A percentile compares a stretch with the other conserved stretches of the same genome.
phyloP scores from a whole-genome alignment of 2,113 vertebrate species.

The Recurvirostra avosetta region DNA sequence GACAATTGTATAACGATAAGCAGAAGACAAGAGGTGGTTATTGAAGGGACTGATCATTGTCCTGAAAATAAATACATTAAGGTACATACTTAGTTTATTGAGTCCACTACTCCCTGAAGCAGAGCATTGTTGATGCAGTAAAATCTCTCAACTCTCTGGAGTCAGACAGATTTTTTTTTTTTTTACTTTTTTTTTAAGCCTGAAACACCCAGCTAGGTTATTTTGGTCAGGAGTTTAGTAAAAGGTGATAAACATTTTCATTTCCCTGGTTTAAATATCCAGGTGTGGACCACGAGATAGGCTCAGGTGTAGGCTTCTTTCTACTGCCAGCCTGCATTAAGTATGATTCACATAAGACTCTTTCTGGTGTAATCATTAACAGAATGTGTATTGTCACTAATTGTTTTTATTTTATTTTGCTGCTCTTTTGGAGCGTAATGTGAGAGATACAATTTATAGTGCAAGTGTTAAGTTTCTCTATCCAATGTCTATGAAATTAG shows the following conservation, averaged over 20 bases:
- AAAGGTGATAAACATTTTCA: background rate
- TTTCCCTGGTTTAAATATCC: background rate
- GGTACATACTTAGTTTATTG: background rate
- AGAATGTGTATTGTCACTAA: background rate
- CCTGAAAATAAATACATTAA: background rate
- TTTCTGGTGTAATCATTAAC: background rate
- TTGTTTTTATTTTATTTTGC: background rate
- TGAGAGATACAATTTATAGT: background rate
- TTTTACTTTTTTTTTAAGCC: background rate
- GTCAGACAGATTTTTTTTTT: background rate
- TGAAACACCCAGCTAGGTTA: background rate
- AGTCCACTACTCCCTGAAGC: background rate
- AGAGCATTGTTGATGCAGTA: background rate
- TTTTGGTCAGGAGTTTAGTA: background rate
- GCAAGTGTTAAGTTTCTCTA: background rate
- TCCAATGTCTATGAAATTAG: background rate
- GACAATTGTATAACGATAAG: background rate
- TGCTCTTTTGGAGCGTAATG: fast-evolving
- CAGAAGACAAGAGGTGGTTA: background rate
- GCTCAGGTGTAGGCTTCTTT: background rate
- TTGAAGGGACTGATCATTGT: background rate
- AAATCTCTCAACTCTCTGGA: background rate
- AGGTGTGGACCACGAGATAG: fast-evolving
- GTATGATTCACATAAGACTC: background rate
- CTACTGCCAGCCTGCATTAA: background rate